Percentiles rank a stretch among this genome's conserved stretches.
phyloP scores from a whole-genome alignment of 2,888 invertebrate species.

The Trichogramma evanescens region DNA sequence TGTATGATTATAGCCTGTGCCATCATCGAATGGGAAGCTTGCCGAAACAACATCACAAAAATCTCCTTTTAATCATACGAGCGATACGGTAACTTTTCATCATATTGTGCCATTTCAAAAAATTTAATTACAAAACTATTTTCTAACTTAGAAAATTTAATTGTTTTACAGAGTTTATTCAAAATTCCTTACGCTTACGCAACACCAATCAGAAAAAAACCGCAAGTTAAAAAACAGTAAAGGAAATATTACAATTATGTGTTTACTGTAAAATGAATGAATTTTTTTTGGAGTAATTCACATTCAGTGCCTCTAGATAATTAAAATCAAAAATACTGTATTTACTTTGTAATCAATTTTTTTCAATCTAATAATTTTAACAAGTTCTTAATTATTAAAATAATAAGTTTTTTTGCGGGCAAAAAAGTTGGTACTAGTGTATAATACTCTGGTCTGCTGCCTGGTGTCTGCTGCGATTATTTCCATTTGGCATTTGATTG shows the following conservation, averaged over 20 bases:
- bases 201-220: constrained; percentile 7
- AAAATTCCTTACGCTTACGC: constrained; percentile 8
- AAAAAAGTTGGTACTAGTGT: too few relatives aligned
- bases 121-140: not conserved
- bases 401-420: too few relatives aligned
- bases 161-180: constrained; percentile 9
- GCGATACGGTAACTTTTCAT: too few relatives aligned
- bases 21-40: too few relatives aligned
- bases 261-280: not conserved
- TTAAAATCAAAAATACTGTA: not conserved
- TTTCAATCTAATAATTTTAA: not conserved
- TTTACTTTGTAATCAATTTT: not conserved
- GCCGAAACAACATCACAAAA: too few relatives aligned
- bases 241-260: not conserved
- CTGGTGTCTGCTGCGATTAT: too few relatives aligned
- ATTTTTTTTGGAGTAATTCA: not conserved
- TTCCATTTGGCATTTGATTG: not conserved
- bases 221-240: constrained; percentile 6
- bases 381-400: too few relatives aligned
- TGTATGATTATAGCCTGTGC: too few relatives aligned
- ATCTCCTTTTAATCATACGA: too few relatives aligned
- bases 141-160: not conserved
- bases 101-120: not conserved
- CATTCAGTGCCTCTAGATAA: not conserved
- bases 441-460: too few relatives aligned